Evolutionary conservation across 2,888 invertebrate genomes (phyloP).

Genomic region (Icerya purchasi): DNA sequence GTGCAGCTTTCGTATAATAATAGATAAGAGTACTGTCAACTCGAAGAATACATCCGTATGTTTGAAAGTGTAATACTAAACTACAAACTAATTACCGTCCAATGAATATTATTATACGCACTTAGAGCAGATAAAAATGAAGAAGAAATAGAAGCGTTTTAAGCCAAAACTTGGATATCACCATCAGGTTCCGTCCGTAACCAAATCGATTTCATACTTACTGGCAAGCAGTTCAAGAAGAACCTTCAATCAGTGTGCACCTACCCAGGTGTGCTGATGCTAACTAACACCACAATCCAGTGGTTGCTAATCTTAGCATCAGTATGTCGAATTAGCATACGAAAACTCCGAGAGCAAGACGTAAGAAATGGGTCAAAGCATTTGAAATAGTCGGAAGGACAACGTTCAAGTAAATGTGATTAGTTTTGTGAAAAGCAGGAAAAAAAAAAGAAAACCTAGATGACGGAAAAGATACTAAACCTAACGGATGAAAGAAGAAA

Average conservation of each 20-base stretch:
- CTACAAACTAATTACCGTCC: not conserved
- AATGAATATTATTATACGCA: not conserved
- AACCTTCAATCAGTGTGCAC: not conserved
- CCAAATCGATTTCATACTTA: not conserved
- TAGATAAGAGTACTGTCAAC: not conserved
- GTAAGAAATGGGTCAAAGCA: not conserved
- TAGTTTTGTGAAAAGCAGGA: not conserved
- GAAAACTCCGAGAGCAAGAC: not conserved
- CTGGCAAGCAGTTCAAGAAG: not conserved
- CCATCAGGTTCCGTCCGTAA: not conserved
- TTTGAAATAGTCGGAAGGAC: not conserved
- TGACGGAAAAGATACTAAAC: not conserved
- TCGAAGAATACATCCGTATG: not conserved
- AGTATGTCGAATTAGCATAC: not conserved
- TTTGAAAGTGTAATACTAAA: not conserved
- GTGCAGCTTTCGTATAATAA: not conserved
- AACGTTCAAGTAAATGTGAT: not conserved
- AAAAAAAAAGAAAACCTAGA: not conserved
- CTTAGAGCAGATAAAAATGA: not conserved
- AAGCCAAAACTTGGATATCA: not conserved
- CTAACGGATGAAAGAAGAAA: slow-evolving; percentile 1
- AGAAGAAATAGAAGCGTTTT: not conserved
- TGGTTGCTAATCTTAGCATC: not conserved
- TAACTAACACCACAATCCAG: not conserved
- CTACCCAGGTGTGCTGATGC: not conserved